phyloP scores from a whole-genome alignment of 2,888 invertebrate genomes.

The Aspidiotus destructor region DNA sequence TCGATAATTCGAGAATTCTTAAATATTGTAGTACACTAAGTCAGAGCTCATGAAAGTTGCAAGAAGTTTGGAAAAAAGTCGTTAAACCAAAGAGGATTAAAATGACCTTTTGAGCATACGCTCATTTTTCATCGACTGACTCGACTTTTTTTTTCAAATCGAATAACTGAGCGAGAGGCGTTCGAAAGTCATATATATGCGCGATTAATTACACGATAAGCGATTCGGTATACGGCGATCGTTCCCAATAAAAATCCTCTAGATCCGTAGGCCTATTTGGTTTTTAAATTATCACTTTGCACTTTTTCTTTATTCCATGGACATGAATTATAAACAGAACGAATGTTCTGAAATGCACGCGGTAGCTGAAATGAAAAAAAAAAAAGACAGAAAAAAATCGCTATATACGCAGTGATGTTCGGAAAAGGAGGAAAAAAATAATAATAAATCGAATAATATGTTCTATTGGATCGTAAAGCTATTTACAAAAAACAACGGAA shows the following conservation, averaged over 20 bases:
- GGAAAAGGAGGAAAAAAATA: too few species aligned
- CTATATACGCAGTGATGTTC: too few species aligned
- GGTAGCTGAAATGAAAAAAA: not conserved
- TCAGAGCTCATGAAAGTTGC: too few species aligned
- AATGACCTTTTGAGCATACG: too few species aligned
- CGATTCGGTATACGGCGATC: not conserved
- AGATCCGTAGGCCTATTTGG: too few species aligned
- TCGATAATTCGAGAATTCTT: too few species aligned
- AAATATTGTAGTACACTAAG: too few species aligned
- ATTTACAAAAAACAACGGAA: not conserved
- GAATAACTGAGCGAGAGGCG: not conserved
- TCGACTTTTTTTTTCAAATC: not conserved
- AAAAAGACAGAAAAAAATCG: not conserved
- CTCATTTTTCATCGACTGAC: not conserved
- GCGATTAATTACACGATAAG: constrained; percentile 1
- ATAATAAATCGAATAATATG: too few species aligned
- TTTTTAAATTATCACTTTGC: not conserved
- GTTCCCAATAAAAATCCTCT: too few species aligned
- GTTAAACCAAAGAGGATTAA: too few species aligned
- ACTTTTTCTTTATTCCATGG: not conserved
- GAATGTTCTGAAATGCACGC: not conserved
- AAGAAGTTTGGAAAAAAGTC: too few species aligned
- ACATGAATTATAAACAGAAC: too few species aligned
- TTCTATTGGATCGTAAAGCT: not conserved
- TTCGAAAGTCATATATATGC: not conserved